Evolutionary conservation across 2,888 invertebrate genomes (phyloP).

Genomic region (Thymelicus lineola): DNA sequence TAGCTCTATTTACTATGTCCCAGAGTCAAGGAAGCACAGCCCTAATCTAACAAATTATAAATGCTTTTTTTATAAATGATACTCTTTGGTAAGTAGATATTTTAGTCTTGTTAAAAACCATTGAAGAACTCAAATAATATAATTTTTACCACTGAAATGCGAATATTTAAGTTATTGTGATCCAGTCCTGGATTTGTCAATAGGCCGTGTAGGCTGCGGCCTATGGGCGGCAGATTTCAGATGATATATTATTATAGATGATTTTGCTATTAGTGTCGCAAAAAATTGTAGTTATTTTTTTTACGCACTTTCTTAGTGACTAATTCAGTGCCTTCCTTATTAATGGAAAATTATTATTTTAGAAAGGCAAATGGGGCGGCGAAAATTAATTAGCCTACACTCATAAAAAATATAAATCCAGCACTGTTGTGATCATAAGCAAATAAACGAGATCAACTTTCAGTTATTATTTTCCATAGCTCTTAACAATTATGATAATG

Average conservation of each 20-base stretch:
- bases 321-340: no score
- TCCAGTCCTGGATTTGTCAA: no score
- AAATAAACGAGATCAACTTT: constrained; percentile 21
- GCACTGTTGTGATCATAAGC: neutral
- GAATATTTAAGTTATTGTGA: neutral
- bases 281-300: no score
- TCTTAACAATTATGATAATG: neutral
- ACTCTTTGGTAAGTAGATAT: constrained; percentile 35
- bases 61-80: constrained; percentile 28
- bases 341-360: no score
- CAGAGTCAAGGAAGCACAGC: constrained; percentile 19
- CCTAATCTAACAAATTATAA: constrained; percentile 32
- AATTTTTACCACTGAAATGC: neutral
- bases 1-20: neutral
- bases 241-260: no score
- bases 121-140: neutral
- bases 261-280: no score
- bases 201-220: no score
- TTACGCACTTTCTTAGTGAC: no score
- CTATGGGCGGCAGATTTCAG: no score
- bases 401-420: no score
- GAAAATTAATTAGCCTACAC: no score
- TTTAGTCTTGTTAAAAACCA: constrained; percentile 18
- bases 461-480: neutral
- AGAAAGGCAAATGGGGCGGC: no score